Percentiles rank a stretch among this genome's conserved stretches.
Conservation (phyloP, 64 coral and sea anemone genomes). For the Astreopora myriophthalma region DNA sequence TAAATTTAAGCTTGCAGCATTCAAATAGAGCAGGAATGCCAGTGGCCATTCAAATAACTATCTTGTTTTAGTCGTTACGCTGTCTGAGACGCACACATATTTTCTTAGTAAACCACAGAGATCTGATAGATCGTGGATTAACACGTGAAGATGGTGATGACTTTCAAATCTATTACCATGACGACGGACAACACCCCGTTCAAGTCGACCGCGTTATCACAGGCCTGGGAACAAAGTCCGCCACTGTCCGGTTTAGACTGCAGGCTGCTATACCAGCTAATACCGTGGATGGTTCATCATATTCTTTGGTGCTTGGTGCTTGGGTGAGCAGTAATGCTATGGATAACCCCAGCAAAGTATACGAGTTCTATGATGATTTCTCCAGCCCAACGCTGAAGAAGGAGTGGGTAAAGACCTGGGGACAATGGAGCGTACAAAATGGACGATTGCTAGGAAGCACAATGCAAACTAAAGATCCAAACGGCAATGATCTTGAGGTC, state of each 20-base stretch:
- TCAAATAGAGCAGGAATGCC: too few species aligned
- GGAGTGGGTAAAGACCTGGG: conserved; percentile 42
- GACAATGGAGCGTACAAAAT: conserved; percentile 51
- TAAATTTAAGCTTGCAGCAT: not conserved
- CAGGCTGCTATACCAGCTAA: conserved; percentile 27
- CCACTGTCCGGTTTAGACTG: conserved; percentile 24
- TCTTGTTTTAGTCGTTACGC: not conserved
- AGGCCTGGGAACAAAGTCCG: conserved; percentile 14
- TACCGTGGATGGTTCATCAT: not conserved
- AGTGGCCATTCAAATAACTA: not conserved
- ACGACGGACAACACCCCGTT: not conserved
- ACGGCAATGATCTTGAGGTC: not conserved
- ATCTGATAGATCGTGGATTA: not conserved
- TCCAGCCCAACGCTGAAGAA: not conserved
- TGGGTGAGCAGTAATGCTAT: conserved; percentile 14
- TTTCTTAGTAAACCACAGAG: not conserved
- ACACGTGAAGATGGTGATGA: not conserved
- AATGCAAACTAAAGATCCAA: not conserved
- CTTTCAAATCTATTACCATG: not conserved
- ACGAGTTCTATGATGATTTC: conserved; percentile 56
- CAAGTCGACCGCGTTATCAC: conserved; percentile 47
- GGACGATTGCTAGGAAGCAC: conserved; percentile 44
- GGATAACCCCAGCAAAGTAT: conserved; percentile 40
- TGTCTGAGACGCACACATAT: not conserved
- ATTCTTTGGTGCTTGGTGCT: conserved; percentile 42